Evolutionary conservation across 1,140 invertebrate genomes (phyloP), one percentile per base, ranked within the genome.

Genomic region (Sitodiplosis mosellana): DNA sequence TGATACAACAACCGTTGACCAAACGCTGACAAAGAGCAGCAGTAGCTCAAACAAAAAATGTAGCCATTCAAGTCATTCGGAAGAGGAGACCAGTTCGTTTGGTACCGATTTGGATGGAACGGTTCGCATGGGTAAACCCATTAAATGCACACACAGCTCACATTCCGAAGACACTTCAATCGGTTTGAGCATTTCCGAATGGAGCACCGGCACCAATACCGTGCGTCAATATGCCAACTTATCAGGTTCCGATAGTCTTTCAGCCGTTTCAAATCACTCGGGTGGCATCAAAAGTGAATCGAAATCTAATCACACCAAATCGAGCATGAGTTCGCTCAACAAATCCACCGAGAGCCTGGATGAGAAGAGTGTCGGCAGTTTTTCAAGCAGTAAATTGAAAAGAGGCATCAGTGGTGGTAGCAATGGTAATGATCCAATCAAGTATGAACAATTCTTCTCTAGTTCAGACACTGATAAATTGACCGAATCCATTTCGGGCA

Each of bases 141-240:
- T 80, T 52, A 69, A 83, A 73, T 77, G 81, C 64, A 70, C 80
- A 46, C 73, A 81, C 61, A 76, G 81, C 63, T 84, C 81, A 0
- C 81, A 84, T 58, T 83, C 81, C 17, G 83, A 85, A 60, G 82
- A 87, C 57, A 87, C 83, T 1, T 86, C 83, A 0, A 81, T 86
- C 60, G 83, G 82, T 15, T 63, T 86, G 22, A 83, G 81, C 52
- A 80, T 83, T 56, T 85, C 82, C 1, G 83, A 87, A 54, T 87
- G 82, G 81, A 86, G 82, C 0, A 86, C 82, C 34, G 81, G 80
- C 20, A 83, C 80, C 1, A 85, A 81, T 53, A 83, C 81, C 0
- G 81, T 83, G 0, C 73, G 80, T 14, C 78, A 81, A 56, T 83
- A 74, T 69, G 81, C 71, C 53, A 83, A 74, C 75, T 67, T 79